Percentiles rank a stretch among this genome's conserved stretches.
phyloP scores from a whole-genome alignment of 35 echinoderm and acorn worm species.

The Hemicentrotus pulcherrimus region DNA sequence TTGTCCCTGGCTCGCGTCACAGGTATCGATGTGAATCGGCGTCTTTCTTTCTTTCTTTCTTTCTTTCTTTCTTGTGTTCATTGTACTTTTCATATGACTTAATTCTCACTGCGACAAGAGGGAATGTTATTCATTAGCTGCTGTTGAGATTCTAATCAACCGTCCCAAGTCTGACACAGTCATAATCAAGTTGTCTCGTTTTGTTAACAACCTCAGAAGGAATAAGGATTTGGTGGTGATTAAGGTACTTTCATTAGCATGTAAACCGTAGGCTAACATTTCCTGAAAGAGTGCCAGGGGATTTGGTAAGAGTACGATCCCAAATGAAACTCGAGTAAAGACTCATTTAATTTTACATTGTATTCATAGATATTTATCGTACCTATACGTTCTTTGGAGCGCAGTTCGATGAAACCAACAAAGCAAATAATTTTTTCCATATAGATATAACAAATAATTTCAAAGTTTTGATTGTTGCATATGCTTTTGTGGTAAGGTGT shows the following conservation, averaged over 20 bases:
- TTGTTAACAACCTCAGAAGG: not conserved
- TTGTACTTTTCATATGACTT: not conserved
- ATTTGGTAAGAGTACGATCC: not conserved
- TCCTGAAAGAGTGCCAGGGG: not conserved
- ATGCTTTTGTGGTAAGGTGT: too few relatives aligned
- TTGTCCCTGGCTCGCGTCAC: not conserved
- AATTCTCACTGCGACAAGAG: not conserved
- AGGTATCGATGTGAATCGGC: not conserved
- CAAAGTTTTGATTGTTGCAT: too few relatives aligned
- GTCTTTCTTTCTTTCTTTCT: not conserved
- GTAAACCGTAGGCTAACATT: not conserved
- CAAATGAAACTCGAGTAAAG: too few relatives aligned
- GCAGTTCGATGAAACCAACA: too few relatives aligned
- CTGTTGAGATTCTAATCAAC: not conserved
- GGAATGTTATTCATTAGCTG: constrained; percentile 5
- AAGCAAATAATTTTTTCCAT: too few relatives aligned
- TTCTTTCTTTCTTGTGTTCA: not conserved
- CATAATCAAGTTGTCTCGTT: not conserved
- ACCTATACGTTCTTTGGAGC: too few relatives aligned
- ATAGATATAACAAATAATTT: too few relatives aligned
- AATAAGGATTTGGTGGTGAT: not conserved
- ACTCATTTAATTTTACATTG: too few relatives aligned
- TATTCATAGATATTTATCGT: too few relatives aligned
- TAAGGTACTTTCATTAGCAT: not conserved
- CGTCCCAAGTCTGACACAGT: not conserved